Percentiles rank a stretch among this genome's conserved stretches.
These are phyloP conservation scores for Hemistola chrysoprasaria DNA, from an alignment of 2,888 invertebrate species.

Conservation along the genomic window DNA sequence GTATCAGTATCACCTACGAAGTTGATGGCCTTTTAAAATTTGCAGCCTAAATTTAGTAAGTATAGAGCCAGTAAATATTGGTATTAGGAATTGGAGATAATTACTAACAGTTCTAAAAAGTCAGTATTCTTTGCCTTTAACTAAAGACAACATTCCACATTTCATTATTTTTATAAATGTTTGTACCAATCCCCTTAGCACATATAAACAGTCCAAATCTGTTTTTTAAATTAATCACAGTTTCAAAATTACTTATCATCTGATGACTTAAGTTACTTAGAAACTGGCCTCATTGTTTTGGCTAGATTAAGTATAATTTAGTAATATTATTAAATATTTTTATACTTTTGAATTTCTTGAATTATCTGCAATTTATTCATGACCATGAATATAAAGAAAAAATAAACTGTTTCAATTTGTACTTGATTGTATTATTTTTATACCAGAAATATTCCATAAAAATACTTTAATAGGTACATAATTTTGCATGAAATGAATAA, in stretches of 20 bases:
- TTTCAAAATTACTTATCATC: neutral
- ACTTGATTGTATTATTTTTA: constrained; percentile 43
- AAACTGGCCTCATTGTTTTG: constrained; percentile 31
- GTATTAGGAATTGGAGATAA: constrained; percentile 13
- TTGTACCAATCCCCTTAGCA: constrained; percentile 24
- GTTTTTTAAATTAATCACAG: constrained; percentile 8
- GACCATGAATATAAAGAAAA: constrained; percentile 62
- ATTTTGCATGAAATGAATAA: constrained; percentile 1
- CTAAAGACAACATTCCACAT: constrained; percentile 64
- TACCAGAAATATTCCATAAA: no score
- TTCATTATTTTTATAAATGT: constrained; percentile 53
- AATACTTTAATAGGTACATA: no score
- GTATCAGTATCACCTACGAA: constrained; percentile 9
- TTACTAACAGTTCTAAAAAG: constrained; percentile 17
- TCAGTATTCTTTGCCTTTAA: constrained; percentile 29
- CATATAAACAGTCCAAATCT: constrained; percentile 4
- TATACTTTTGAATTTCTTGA: constrained; percentile 60
- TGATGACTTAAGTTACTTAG: constrained; percentile 4
- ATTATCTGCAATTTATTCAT: constrained; percentile 60
- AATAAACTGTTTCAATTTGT: constrained; percentile 73
- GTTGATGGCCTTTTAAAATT: constrained; percentile 6
- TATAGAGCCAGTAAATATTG: constrained; percentile 4
- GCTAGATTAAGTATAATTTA: constrained; percentile 65
- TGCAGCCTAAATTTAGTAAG: constrained; percentile 10
- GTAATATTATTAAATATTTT: constrained; percentile 60